Base-by-base conservation (phyloP, 1,140 invertebrate genomes). In the Apocrypta bakeri region DNA sequence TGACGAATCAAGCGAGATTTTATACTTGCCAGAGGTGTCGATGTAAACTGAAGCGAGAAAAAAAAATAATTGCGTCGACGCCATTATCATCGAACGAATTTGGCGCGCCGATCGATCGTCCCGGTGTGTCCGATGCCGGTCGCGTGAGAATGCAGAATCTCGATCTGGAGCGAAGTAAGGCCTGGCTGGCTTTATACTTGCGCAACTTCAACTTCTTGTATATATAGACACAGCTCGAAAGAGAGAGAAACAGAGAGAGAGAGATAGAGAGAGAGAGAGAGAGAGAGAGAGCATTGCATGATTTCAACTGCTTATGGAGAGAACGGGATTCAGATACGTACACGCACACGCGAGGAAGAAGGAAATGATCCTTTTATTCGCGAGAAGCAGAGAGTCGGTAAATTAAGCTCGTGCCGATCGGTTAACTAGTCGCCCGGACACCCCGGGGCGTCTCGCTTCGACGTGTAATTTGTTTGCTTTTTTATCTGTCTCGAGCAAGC, bases 271-370 rank as follows among this genome's bases (percentile, higher is more conserved):
- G 0, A 1, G 9, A 25, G 0, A 27, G 9, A 14, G 1, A 27
- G 3, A 1, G 24, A 25, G 24, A 66, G 25, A 25, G 29, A 9
- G n/a, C n/a, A 17, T 27, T 63, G 42, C 27, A 63, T 63, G 27
- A 75, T 79, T 79, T 79, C 1, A 42, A 17, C 66, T 61, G 56
- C 29, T 79, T 79, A 79, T 71, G 77, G 77, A 33, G n/a, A 79
- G 48, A 79, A 79, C 77, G 66, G 42, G 40, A 72, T 71, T 71
- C 8, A 27, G 63, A 66, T 66, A 12, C 4, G 7, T 9, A 27
- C 8, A 17, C 17, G 33, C n/a, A 25, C 31, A 63, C n/a, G 25
- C 31, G 56, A 64, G 61, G 76, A 78, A 78, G 76, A 29, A 24
- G 37, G 76, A 78, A 78, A 78, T 69, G 76, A 69, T 78, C 33